Percentiles rank a stretch among this genome's conserved stretches.
These are phyloP conservation scores for Drosophila atroscutellata DNA, from an alignment of 2,888 invertebrate genomes.

Conservation along the genomic window DNA sequence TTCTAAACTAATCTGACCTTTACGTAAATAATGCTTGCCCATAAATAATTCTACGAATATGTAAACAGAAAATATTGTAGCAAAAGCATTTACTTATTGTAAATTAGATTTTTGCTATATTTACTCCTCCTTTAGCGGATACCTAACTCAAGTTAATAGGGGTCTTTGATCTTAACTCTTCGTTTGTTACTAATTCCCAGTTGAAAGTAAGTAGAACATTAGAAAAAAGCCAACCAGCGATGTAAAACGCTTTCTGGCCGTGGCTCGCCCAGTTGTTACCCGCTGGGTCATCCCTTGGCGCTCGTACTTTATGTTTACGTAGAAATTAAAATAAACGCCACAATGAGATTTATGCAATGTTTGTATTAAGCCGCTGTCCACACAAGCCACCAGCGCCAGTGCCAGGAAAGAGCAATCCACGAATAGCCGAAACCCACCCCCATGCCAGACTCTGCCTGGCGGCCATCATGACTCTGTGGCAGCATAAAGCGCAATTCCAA, in stretches of 20 bases:
- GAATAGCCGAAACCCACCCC: constrained; percentile 54
- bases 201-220: constrained; percentile 41
- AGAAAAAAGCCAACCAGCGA: constrained; percentile 26
- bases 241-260: constrained; percentile 34
- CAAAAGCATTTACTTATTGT: not conserved
- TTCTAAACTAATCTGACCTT: not conserved
- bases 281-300: constrained; percentile 66
- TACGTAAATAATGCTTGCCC: not conserved
- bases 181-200: constrained; percentile 26
- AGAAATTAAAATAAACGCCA: constrained; percentile 83
- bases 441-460: constrained; percentile 17
- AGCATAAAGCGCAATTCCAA: constrained; percentile 56
- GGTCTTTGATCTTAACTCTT: constrained; percentile 12
- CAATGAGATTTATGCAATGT: constrained; percentile 83
- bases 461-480: constrained; percentile 47
- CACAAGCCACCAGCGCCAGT: constrained; percentile 37
- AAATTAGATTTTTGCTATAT: not conserved
- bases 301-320: constrained; percentile 80
- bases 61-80: not conserved
- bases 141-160: constrained; percentile 10
- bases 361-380: constrained; percentile 80
- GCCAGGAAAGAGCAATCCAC: constrained; percentile 38
- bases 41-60: not conserved
- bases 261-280: constrained; percentile 18
- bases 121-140: not conserved